Evolutionary conservation across 2,113 vertebrate species (phyloP).

Genomic region (Vombatus ursinus): DNA sequence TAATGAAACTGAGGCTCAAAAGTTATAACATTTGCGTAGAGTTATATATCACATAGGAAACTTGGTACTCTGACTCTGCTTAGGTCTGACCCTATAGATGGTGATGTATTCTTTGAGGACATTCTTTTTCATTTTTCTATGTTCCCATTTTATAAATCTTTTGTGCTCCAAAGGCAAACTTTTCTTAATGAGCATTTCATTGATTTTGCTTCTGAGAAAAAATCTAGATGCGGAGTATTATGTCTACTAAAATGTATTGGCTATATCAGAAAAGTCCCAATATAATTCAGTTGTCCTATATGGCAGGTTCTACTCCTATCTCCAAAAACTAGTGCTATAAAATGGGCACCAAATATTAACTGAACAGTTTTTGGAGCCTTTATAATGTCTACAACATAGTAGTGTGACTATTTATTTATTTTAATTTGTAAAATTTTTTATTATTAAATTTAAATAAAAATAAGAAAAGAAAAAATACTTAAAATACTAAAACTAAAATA

Average conservation of each 20-base stretch:
- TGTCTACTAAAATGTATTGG: slow-evolving; percentile 13
- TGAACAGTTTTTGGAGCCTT: background rate
- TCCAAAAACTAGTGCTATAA: slow-evolving; percentile 33
- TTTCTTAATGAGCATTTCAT: slow-evolving; percentile 3
- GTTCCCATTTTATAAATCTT: slow-evolving; percentile 28
- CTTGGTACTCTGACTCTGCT: too few species aligned
- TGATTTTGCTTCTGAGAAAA: slow-evolving; percentile 12
- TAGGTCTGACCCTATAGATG: too few species aligned
- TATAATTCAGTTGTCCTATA: slow-evolving; percentile 31
- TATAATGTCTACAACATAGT: slow-evolving; percentile 22
- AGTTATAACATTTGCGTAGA: too few species aligned
- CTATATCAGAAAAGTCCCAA: background rate
- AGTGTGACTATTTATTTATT: background rate
- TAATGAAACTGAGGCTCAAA: too few species aligned
- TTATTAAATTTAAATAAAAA: too few species aligned
- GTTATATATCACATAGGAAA: too few species aligned
- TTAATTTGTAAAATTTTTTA: too few species aligned
- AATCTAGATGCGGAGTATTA: background rate
- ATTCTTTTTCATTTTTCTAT: slow-evolving; percentile 9
- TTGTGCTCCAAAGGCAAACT: slow-evolving; percentile 21
- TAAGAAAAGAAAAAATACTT: too few species aligned
- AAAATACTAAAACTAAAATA: too few species aligned
- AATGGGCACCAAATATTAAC: background rate
- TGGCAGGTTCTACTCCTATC: background rate
- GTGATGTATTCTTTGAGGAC: too few species aligned